Evolutionary conservation across 2,797 vertebrate genomes (phyloP), one percentile per base, ranked within the genome.

Genomic region (Paratrypauchen microcephalus): DNA sequence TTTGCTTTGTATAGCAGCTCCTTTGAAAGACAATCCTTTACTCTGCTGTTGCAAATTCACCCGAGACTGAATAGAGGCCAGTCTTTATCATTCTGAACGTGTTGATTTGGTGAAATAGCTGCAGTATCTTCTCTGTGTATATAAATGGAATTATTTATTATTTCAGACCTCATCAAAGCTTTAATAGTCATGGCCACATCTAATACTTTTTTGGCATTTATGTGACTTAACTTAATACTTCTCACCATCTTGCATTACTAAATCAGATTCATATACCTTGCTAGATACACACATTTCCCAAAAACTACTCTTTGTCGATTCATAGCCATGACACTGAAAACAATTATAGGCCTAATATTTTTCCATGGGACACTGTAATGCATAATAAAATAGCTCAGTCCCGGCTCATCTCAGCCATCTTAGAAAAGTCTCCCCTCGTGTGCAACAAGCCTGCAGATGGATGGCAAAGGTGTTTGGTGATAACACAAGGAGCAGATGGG

Each of bases 401-500:
- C 21, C 64, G 66, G 65, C 48, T 76, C 50, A 56, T 71, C 65
- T 54, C 15, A 70, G 39, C 39, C 39, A 8, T 47, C 60, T 39
- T 23, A 36, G 58, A 62, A 59, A 68, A 86, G 72, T 82, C 75
- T 70, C 73, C 18, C 1, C 57, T 72, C 13, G 77, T 74, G 66
- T 71, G 65, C 65, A 56, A 65, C 26, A 24, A 64, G 54, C n/a
- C 9, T 62, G 24, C 73, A 77, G 71, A 86, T 66, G 81, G 66
- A 81, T 65, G 76, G 77, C 78, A 73, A 76, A 82, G 74, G 70
- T 77, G 76, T 77, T 81, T 75, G 82, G 74, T 82, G 70, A 82
- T 85, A 76, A 87, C 83, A 86, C 69, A 77, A 54, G 76, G 81
- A 83, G 85, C 90, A 91, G 89, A 87, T 89, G 90, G 90, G 71